phyloP scores from a whole-genome alignment of 2,888 invertebrate genomes.

The Ochlodes sylvanus region DNA sequence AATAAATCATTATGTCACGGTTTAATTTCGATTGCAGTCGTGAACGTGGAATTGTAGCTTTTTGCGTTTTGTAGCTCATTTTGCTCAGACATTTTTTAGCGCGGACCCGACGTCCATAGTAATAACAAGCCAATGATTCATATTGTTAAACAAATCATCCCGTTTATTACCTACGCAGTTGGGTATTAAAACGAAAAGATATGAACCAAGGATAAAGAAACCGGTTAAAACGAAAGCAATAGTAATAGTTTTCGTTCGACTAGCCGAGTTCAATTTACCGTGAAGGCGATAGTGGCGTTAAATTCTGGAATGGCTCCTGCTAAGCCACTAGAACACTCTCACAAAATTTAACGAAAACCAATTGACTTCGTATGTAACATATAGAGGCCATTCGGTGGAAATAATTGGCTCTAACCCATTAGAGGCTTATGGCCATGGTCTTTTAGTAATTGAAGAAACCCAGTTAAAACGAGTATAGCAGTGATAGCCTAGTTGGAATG shows the following conservation, averaged over 20 bases:
- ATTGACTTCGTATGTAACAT: conserved; percentile 1
- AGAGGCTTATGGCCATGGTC: not conserved
- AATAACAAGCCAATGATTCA: no score
- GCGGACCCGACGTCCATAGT: no score
- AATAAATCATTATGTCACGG: no score
- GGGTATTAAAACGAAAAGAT: not conserved
- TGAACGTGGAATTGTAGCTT: no score
- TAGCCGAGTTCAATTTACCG: conserved; percentile 33
- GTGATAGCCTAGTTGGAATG: no score
- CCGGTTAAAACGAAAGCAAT: conserved; percentile 14
- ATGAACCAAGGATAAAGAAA: not conserved
- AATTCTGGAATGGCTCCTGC: conserved; percentile 25
- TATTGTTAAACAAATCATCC: no score
- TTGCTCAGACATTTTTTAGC: no score
- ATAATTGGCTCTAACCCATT: not conserved
- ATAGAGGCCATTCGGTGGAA: conserved; percentile 5
- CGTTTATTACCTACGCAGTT: no score
- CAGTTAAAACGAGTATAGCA: not conserved
- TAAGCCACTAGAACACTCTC: conserved; percentile 15
- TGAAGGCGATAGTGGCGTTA: conserved; percentile 33
- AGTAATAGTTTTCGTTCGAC: conserved; percentile 18
- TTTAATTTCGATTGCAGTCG: no score
- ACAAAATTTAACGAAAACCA: conserved; percentile 5
- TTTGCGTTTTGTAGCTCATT: no score
- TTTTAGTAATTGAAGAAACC: not conserved